These are phyloP conservation scores for Argyresthia goedartella DNA, from an alignment of 2,888 invertebrate genomes.

Conservation along the genomic window DNA sequence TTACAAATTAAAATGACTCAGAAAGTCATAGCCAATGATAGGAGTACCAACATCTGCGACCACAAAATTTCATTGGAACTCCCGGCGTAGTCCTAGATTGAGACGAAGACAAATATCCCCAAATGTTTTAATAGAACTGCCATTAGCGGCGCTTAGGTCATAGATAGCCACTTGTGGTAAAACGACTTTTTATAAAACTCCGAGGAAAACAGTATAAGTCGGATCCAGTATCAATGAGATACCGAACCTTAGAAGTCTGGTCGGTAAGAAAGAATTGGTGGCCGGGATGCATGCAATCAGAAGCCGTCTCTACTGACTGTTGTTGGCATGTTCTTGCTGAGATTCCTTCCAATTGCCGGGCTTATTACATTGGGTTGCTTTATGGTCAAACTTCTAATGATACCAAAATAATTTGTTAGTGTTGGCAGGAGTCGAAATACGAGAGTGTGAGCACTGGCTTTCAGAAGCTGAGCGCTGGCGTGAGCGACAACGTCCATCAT, in stretches of 20 bases:
- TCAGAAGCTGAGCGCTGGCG: no score
- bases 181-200: neutral
- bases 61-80: constrained; percentile 9
- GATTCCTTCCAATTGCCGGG: no score
- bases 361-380: no score
- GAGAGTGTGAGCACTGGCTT: no score
- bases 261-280: neutral
- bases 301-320: neutral
- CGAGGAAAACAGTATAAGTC: neutral
- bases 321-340: neutral
- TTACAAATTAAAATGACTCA: constrained; percentile 1
- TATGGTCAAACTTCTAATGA: no score
- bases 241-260: neutral
- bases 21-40: constrained; percentile 12
- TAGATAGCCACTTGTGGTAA: neutral
- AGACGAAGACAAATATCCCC: neutral
- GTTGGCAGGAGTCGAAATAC: no score
- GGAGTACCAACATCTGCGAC: constrained; percentile 11
- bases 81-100: constrained; percentile 7
- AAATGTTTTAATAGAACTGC: neutral
- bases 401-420: no score
- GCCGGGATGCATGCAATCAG: neutral
- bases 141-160: neutral
- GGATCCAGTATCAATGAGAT: neutral
- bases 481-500: no score